These are phyloP conservation scores for Apodemia zela DNA, from an alignment of 2,888 invertebrate genomes.

Conservation along the genomic window DNA sequence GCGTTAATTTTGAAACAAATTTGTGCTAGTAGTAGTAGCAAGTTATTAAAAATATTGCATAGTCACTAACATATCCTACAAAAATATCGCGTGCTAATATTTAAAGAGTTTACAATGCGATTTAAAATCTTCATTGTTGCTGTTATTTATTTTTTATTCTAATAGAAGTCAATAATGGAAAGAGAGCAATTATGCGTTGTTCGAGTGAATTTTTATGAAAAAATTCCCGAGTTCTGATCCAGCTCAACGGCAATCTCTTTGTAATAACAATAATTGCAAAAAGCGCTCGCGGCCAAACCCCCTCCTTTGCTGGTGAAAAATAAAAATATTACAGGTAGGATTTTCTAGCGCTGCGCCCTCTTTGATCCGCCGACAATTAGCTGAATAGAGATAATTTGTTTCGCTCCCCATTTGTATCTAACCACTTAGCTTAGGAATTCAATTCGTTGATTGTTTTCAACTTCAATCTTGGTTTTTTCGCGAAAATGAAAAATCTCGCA, in stretches of 20 bases:
- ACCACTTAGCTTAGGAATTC: conserved; percentile 60
- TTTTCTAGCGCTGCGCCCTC: conserved; percentile 57
- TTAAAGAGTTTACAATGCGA: neutral
- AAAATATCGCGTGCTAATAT: neutral
- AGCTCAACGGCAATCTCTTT: conserved; percentile 72
- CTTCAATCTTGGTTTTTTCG: conserved; percentile 41
- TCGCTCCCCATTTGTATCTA: conserved; percentile 51
- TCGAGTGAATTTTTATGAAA: conserved; percentile 58
- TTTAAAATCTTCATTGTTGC: neutral
- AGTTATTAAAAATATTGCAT: too few species aligned
- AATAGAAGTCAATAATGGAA: neutral
- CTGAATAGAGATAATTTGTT: conserved; percentile 70
- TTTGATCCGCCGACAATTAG: conserved; percentile 76
- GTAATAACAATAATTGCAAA: conserved; percentile 79
- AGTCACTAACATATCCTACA: too few species aligned
- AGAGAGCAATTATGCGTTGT: conserved; percentile 50
- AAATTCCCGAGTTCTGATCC: conserved; percentile 59
- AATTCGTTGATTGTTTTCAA: conserved; percentile 63
- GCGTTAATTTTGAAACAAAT: too few species aligned
- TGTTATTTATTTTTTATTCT: neutral
- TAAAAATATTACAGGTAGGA: conserved; percentile 55
- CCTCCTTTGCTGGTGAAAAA: conserved; percentile 46
- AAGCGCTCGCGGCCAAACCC: conserved; percentile 58
- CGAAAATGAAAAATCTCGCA: conserved; percentile 48
- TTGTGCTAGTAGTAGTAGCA: too few species aligned